Percentiles rank a stretch among this genome's conserved stretches.
Conservation (phyloP, 2,113 vertebrate genomes). For the Centrocercus urophasianus region DNA sequence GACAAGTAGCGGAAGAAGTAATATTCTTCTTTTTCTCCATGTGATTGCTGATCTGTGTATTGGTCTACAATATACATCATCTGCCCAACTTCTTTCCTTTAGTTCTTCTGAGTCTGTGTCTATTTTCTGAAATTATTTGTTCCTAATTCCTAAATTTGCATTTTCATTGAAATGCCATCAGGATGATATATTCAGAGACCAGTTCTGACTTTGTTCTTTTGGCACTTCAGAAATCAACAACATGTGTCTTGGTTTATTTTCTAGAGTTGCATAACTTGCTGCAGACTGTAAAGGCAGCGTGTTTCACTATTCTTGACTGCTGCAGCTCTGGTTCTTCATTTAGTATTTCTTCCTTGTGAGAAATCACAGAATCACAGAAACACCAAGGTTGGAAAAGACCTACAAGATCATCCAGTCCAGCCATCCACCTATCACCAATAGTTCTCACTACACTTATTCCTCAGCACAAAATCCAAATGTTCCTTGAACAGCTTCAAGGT, state of each 20-base stretch:
- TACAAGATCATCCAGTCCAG: too few species aligned
- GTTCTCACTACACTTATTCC: too few species aligned
- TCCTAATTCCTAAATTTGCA: neutral
- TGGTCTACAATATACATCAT: slow-evolving; percentile 18
- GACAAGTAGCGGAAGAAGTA: neutral
- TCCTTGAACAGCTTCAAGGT: too few species aligned
- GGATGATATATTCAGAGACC: neutral
- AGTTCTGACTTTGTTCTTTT: neutral
- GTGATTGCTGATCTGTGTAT: slow-evolving; percentile 45
- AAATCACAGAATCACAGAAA: neutral
- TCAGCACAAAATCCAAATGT: too few species aligned
- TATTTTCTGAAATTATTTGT: neutral
- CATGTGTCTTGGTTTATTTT: too few species aligned
- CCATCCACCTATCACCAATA: too few species aligned
- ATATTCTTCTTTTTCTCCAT: neutral
- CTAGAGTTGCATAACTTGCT: neutral
- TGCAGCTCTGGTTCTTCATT: neutral
- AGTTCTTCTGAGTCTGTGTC: slow-evolving; percentile 36
- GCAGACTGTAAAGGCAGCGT: neutral
- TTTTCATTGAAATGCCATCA: neutral
- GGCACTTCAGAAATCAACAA: too few species aligned
- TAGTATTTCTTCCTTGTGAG: neutral
- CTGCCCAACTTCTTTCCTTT: neutral
- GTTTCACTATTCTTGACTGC: neutral
- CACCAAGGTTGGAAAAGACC: too few species aligned